These are phyloP conservation scores for Holothuria scabra DNA, from an alignment of 53 echinoderm and acorn worm genomes.

Conservation along the genomic window DNA sequence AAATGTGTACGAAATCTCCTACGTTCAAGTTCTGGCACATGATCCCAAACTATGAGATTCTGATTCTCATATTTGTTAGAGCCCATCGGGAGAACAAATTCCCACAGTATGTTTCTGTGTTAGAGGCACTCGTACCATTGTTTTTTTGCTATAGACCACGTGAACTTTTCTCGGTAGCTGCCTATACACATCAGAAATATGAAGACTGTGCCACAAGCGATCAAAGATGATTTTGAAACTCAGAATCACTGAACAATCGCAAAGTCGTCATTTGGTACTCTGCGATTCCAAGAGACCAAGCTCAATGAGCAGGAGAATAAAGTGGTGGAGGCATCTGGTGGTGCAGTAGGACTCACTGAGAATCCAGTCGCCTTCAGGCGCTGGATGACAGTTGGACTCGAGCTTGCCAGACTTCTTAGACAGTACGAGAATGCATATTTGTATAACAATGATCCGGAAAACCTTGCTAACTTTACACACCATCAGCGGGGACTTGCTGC, in stretches of 20 bases:
- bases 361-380: too few species aligned
- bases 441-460: neutral
- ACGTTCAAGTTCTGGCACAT: too few species aligned
- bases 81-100: conserved; percentile 35
- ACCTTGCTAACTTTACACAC: neutral
- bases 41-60: too few species aligned
- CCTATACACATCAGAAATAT: conserved; percentile 46
- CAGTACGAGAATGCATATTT: neutral
- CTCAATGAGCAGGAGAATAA: neutral
- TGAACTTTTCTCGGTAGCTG: too few species aligned
- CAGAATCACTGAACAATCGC: conserved; percentile 17
- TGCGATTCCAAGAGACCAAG: too few species aligned
- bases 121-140: too few species aligned
- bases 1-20: conserved; percentile 56
- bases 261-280: neutral
- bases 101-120: conserved; percentile 41
- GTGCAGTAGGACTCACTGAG: too few species aligned
- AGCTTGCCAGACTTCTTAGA: too few species aligned
- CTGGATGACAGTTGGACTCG: too few species aligned
- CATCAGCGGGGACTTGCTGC: neutral
- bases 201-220: conserved; percentile 45
- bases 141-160: conserved; percentile 39
- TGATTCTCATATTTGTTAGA: too few species aligned
- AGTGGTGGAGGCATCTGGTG: too few species aligned
- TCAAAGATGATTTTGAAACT: conserved; percentile 60